Evolutionary conservation across 2,888 invertebrate genomes (phyloP), one percentile per base, ranked within the genome.

Genomic region (Sphinx pinastri): DNA sequence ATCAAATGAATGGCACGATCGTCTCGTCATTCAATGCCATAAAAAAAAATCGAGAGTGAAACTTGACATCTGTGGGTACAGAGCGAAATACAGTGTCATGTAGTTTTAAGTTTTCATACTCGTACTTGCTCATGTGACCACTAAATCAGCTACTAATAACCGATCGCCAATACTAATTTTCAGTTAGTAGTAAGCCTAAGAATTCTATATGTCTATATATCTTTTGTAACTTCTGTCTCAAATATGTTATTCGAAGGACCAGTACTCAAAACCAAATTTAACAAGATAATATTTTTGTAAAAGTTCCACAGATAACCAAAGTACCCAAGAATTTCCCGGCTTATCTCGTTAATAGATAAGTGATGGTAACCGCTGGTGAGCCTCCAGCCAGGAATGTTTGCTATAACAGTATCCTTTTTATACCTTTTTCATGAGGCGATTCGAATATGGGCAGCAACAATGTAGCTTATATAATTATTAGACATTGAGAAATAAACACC

Each of bases 261-360:
- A 31, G 14, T 16, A 12, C 16, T 11, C 45, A 47, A 60, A 38
- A 25, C 47, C 47, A 47, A 60, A 45, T 60, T 47, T 45, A 47
- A 60, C 60, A 45, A 60, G 45, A 47, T 45, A 60, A 16, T 16
- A 47, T 47, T 60, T 60, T 60, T 45, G 25, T 25, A 55, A 68
- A 68, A 68, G 54, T 68, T 68, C 14, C 14, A 12, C 45, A 55
- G 68, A 57, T 68, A 68, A 55, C 68, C 45, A 57, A 11, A 38
- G 55, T 38, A 19, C 31, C 54, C 68, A 68, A 68, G 68, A 68
- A 54, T 54, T 55, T 19, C 45, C 68, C 55, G 54, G 55, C 55
- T 68, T 68, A 68, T 68, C 68, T 68, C 68, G 54, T 45, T 68
- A 68, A 68, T 68, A 68, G 55, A 55, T 57, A 60, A 60, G 16